Evolutionary conservation across 1,140 invertebrate species (phyloP), one percentile per base, ranked within the genome.

Genomic region (Tribolium madens): DNA sequence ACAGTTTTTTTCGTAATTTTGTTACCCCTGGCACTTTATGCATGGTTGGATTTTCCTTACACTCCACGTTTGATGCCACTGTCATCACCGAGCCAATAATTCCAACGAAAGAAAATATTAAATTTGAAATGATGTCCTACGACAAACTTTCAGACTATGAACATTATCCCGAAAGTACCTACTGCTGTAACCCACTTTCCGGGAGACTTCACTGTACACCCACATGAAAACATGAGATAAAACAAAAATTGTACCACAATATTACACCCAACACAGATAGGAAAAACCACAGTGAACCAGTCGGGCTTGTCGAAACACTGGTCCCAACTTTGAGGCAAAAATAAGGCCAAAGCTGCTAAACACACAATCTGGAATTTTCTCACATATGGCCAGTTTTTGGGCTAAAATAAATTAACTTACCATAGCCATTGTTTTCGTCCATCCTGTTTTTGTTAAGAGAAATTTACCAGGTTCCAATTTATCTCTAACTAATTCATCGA

Each of bases 131-230:
- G 12, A 72, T 72, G 31, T 72, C 70, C 70, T 72, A n/a, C 36
- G 46, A 72, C 21, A 71, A 52, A 12, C 26, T 31, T 1, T 3
- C n/a, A 15, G 52, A 14, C 0, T 1, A 5, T n/a, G 10, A 21
- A 52, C 6, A 31, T 9, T 18, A 50, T 4, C 4, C 0, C 3
- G 6, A 0, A 72, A 42, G 15, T n/a, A 72, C 47, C 9, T 46
- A 72, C 70, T 9, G 70, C 46, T 52, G 6, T 72, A 3, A 72
- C 70, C 70, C 70, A 72, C 42, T 52, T 50, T 33, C 70, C 70
- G 1, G 70, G 70, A n/a, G 7, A 21, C 6, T 15, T 72, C 7
- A 72, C 70, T 7, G 70, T 72, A 2, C 17, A 9, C 50, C 70
- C 70, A 2, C n/a, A 50, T 3, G 70, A 72, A 21, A 72, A 72